A percentile compares a stretch with the other conserved stretches of the same genome.
phyloP scores from a whole-genome alignment of 2,888 invertebrate species.

The Cephonodes hylas region DNA sequence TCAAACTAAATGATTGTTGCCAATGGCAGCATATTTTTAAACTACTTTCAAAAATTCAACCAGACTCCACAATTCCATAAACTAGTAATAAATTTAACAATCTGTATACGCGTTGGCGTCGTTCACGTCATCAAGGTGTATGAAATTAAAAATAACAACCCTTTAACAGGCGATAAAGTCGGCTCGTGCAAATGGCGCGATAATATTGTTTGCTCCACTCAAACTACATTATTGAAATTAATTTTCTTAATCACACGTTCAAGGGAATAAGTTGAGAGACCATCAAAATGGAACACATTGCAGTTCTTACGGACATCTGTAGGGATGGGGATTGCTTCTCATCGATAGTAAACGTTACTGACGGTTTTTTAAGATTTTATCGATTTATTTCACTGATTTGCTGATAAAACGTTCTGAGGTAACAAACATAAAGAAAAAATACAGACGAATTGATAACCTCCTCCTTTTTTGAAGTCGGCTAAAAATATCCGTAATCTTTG shows the following conservation, averaged over 20 bases:
- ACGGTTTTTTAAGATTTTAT: neutral
- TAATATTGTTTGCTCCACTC: neutral
- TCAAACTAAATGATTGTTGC: no score
- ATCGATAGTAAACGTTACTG: neutral
- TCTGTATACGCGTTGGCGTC: neutral
- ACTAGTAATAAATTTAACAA: no score
- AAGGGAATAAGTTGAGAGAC: slow-evolving; percentile 21
- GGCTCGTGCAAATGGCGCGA: neutral
- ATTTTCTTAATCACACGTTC: slow-evolving; percentile 17
- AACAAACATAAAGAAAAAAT: no score
- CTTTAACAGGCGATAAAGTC: neutral
- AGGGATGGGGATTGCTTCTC: neutral
- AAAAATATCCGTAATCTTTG: no score
- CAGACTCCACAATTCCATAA: no score
- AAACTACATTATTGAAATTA: slow-evolving; percentile 18
- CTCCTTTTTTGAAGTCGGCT: no score
- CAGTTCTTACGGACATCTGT: neutral
- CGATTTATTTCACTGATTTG: neutral
- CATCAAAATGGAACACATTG: slow-evolving; percentile 12
- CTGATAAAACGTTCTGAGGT: no score
- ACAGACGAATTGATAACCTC: no score
- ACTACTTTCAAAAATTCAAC: no score
- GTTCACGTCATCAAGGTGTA: neutral
- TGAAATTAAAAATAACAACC: neutral
- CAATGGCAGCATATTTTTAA: no score